Percentiles rank a stretch among this genome's conserved stretches.
Evolutionary conservation across 2,888 invertebrate species (phyloP).

Genomic region (Prenolepis imparis): DNA sequence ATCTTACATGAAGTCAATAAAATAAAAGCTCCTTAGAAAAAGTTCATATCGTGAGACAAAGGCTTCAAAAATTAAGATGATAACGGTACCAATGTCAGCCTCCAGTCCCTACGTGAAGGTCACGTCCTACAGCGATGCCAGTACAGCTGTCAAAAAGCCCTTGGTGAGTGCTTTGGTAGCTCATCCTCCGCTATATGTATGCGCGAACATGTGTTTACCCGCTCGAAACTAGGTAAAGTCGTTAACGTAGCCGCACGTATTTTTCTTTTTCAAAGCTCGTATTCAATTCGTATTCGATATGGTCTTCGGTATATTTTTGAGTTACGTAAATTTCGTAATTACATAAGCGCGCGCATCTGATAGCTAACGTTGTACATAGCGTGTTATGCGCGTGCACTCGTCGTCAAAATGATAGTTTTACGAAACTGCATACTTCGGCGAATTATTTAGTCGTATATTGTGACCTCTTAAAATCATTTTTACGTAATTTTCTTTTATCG

Average conservation of each 20-base stretch:
- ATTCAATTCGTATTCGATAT: conserved; percentile 8
- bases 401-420: conserved; percentile 35
- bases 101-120: conserved; percentile 83
- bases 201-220: conserved; percentile 5
- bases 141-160: conserved; percentile 80
- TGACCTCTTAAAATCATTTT: conserved; percentile 3
- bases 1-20: not conserved
- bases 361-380: conserved; percentile 12
- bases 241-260: not conserved
- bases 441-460: not conserved
- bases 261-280: not conserved
- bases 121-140: conserved; percentile 84
- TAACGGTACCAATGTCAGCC: conserved; percentile 82
- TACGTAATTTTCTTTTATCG: conserved; percentile 12
- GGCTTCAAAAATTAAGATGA: conserved; percentile 76
- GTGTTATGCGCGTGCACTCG: not conserved
- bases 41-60: not conserved
- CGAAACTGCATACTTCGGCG: conserved; percentile 7
- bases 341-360: conserved; percentile 14
- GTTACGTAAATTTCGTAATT: conserved; percentile 52
- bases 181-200: conserved; percentile 3
- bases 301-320: not conserved
- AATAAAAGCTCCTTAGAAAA: not conserved
- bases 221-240: not conserved
- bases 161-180: conserved; percentile 78